These are phyloP conservation scores for Thryonomys swinderianus DNA, from an alignment of 2,113 vertebrate genomes.

Conservation along the genomic window DNA sequence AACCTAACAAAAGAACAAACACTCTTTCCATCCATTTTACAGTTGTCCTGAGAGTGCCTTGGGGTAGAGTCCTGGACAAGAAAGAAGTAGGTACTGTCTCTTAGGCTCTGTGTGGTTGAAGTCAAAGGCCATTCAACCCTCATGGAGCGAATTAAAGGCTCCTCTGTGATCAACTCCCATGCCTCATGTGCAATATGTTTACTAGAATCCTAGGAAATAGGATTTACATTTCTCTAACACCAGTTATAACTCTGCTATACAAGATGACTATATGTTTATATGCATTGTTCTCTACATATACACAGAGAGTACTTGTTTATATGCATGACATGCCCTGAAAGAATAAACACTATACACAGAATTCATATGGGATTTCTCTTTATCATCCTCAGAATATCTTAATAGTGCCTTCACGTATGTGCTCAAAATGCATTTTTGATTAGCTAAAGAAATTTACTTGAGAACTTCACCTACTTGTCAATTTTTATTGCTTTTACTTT, in stretches of 20 bases:
- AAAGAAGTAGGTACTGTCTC: neutral
- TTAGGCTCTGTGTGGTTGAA: neutral
- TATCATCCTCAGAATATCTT: neutral
- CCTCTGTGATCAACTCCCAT: neutral
- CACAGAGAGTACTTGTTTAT: neutral
- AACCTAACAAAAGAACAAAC: neutral
- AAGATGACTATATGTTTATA: neutral
- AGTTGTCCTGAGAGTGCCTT: neutral
- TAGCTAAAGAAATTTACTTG: slow-evolving; percentile 2
- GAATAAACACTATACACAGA: neutral
- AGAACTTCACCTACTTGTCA: neutral
- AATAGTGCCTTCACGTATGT: neutral
- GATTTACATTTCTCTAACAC: neutral
- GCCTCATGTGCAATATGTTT: neutral
- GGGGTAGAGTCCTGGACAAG: neutral
- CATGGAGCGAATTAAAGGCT: neutral
- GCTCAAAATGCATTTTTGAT: neutral
- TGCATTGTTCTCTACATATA: neutral
- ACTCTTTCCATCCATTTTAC: neutral
- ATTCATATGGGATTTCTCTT: neutral
- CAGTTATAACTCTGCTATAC: neutral
- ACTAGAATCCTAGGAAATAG: neutral
- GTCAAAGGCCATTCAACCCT: neutral
- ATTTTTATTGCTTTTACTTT: slow-evolving; percentile 17
- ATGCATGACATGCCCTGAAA: neutral